Evolutionary conservation across 2,113 vertebrate genomes (phyloP).

Genomic region (Euleptes europaea): DNA sequence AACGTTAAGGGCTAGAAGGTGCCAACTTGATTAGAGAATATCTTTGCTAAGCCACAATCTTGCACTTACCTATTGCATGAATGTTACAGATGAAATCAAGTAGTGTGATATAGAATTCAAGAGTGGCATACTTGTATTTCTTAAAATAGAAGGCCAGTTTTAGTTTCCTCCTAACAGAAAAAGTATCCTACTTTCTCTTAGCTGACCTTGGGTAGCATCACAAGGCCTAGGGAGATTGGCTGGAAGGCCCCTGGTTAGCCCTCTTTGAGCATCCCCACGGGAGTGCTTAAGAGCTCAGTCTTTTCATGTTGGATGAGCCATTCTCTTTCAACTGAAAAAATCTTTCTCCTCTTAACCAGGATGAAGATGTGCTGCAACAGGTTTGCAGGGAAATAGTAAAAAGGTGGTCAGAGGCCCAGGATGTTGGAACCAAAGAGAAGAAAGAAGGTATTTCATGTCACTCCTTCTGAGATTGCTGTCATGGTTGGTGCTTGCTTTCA

Average conservation of each 20-base stretch:
- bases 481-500: not conserved
- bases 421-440: constrained; percentile 66
- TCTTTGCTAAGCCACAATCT: not conserved
- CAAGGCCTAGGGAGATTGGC: not conserved
- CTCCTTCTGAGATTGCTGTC: not conserved
- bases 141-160: not conserved
- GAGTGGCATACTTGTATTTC: not conserved
- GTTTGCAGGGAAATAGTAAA: constrained; percentile 90
- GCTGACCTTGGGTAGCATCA: not conserved
- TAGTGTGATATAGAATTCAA: not conserved
- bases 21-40: not conserved
- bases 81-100: not conserved
- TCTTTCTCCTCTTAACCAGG: constrained; percentile 74
- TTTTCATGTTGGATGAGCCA: not conserved
- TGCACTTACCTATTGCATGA: not conserved
- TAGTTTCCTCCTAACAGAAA: not conserved
- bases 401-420: constrained; percentile 84
- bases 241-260: too few species aligned
- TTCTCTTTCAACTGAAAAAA: constrained; percentile 12
- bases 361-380: constrained; percentile 85
- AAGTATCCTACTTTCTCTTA: not conserved
- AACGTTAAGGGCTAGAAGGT: not conserved
- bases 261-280: not conserved
- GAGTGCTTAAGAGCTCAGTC: not conserved
- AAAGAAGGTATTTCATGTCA: constrained; percentile 72